Conservation (phyloP, 2,888 invertebrate species). For the Euplagia quadripunctaria region DNA sequence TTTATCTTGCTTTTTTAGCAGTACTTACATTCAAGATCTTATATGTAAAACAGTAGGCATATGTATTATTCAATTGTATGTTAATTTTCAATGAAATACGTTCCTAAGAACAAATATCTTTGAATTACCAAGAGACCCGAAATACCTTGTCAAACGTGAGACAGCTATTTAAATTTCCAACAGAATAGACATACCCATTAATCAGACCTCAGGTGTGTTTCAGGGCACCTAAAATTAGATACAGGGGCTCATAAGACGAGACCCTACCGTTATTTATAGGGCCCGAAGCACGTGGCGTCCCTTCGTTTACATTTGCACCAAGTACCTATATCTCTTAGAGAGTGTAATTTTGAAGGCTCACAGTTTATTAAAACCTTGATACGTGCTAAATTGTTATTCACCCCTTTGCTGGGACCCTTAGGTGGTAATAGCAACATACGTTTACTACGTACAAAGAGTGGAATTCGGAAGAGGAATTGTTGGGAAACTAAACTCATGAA, state of each 20-base stretch:
- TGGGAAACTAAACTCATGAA: constrained; percentile 16
- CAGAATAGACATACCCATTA: constrained; percentile 57
- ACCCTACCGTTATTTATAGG: constrained; percentile 26
- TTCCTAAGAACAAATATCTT: background rate
- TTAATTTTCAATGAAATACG: constrained; percentile 4
- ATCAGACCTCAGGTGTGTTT: constrained; percentile 62
- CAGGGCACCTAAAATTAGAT: constrained; percentile 64
- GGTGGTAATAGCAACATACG: constrained; percentile 35
- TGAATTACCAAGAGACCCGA: background rate
- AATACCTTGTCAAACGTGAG: constrained; percentile 45
- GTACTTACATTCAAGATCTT: background rate
- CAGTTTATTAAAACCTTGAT: constrained; percentile 62
- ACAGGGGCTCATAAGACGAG: constrained; percentile 52
- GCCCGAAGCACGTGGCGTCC: constrained; percentile 23
- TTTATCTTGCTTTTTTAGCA: background rate
- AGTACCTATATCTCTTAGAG: constrained; percentile 43
- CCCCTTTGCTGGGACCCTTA: constrained; percentile 33
- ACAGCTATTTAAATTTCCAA: constrained; percentile 52
- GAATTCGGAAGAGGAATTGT: constrained; percentile 17
- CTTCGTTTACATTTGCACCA: constrained; percentile 49
- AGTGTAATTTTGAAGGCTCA: constrained; percentile 57
- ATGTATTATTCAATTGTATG: background rate
- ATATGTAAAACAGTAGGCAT: background rate
- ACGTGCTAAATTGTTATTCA: constrained; percentile 57
- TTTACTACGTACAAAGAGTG: constrained; percentile 19